Evolutionary conservation across 2,113 vertebrate species (phyloP), one percentile per base, ranked within the genome.

Genomic region (Mormyrus lacerda): DNA sequence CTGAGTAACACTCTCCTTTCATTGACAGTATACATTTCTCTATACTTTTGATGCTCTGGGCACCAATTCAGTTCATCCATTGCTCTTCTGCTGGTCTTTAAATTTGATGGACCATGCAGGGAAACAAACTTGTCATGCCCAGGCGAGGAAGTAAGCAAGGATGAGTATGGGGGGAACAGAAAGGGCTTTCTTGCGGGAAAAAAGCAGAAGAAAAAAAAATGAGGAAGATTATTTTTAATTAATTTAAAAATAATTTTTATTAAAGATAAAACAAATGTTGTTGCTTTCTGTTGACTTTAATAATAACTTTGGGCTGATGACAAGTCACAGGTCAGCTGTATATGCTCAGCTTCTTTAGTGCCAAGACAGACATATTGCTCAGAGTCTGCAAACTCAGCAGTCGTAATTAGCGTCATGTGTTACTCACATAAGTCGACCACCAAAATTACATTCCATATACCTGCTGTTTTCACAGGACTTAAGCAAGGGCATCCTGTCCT

Each of bases 61-160:
- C 51, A 84, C 44, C 44, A n/a, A 24, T 27, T 21, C 47, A 53
- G 88, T 82, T 51, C 88, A 53, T 88, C 90, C 6, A 0, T 65
- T 50, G 73, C 85, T 79, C 91, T 50, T 90, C 82, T 10, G 44
- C 45, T 89, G 53, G 65, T 90, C 87, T 89, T 91, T 88, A 91
- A 91, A 92, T 89, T 87, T 90, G 88, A 90, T 45, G 8, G 61
- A 35, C 48, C 90, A 53, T 47, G 69, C 83, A 61, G 91, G 85
- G 19, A 86, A 91, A 86, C 45, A 88, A 55, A 55, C 53, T 55
- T 55, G 53, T 55, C 53, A 21, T 55, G 53, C 53, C 5, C 53
- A 21, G 53, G 53, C 17, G 17, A 55, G 53, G 19, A 55, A 55
- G 19, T 21, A 55, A 21, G 53, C 53, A 55, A 55, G 53, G 19